Evolutionary conservation across 2,113 vertebrate species (phyloP), one percentile per base, ranked within the genome.

Genomic region (Oxyruncus cristatus): DNA sequence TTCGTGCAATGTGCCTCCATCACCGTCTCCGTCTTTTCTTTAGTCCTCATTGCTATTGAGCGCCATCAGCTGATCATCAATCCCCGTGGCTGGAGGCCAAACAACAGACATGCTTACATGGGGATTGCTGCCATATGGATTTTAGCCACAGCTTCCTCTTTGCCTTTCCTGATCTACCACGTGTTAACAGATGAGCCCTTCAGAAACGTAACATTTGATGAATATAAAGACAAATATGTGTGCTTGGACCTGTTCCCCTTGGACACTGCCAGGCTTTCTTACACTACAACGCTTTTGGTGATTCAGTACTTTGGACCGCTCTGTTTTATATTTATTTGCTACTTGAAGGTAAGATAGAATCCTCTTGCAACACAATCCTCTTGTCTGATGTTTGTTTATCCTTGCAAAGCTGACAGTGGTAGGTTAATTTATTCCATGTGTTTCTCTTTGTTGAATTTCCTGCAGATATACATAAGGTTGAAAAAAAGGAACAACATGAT

Each of bases 301-400:
- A 97, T 99, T 76, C 99, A 99, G 90, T 99, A 99, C 75, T 97
- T 99, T 21, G 98, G 98, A 24, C 99, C 99, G 0, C 98, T 99
- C 66, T 98, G 98, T 88, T 99, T 99, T 93, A 99, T 99, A 97
- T 99, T 99, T 95, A 97, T 99, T 96, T 99, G 99, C 97, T 99
- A 99, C 96, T 97, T 99, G 89, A 99, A 99, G 98, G 99, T 99
- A 98, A 98, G 97, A 86, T 53, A 80, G 61, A 93, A 62, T 44
- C 7, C 39, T 15, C 41, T 90, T 68, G 32, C 4, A 19, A 11
- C 62, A 32, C 2, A 7, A 23, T 41, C 44, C 3, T 8, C 78
- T 80, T 92, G 15, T 79, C 71, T 85, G 49, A 27, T 91, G 37
- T 42, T 70, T 85, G 35, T 58, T 89, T 90, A 50, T 53, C 52